phyloP scores from a whole-genome alignment of 1,140 invertebrate species.

The Saccostrea echinata region DNA sequence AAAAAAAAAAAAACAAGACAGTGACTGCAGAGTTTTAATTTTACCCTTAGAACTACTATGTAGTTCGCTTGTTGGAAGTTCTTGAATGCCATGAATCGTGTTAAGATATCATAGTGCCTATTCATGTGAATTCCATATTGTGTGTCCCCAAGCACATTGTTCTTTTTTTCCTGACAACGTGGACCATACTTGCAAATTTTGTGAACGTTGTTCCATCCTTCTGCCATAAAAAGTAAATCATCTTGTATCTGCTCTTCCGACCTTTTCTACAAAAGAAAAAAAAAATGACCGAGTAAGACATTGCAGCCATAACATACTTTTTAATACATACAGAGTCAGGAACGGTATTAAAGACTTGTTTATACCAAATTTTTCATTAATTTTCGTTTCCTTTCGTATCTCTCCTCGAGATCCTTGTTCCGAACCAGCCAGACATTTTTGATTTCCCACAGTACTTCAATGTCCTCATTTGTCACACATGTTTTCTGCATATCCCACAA shows the following conservation, averaged over 20 bases:
- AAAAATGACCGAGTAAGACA: background rate
- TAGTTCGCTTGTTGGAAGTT: conserved; percentile 49
- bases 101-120: conserved; percentile 49
- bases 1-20: background rate
- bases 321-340: background rate
- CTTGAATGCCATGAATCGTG: conserved; percentile 46
- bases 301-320: background rate
- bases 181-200: conserved; percentile 53
- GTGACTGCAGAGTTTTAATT: too few species aligned
- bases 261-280: conserved; percentile 42
- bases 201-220: conserved; percentile 46
- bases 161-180: conserved; percentile 43
- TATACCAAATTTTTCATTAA: conserved; percentile 29
- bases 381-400: conserved; percentile 41
- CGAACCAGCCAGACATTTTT: conserved; percentile 43
- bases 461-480: conserved; percentile 21
- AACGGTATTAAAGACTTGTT: background rate
- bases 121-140: conserved; percentile 48
- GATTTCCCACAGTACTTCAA: conserved; percentile 42
- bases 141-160: conserved; percentile 49
- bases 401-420: conserved; percentile 43
- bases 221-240: conserved; percentile 44
- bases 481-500: conserved; percentile 42
- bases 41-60: conserved; percentile 52
- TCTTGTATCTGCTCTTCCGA: conserved; percentile 44